phyloP scores from a whole-genome alignment of 1,140 invertebrate species.

The Drosophila chauvacae region DNA sequence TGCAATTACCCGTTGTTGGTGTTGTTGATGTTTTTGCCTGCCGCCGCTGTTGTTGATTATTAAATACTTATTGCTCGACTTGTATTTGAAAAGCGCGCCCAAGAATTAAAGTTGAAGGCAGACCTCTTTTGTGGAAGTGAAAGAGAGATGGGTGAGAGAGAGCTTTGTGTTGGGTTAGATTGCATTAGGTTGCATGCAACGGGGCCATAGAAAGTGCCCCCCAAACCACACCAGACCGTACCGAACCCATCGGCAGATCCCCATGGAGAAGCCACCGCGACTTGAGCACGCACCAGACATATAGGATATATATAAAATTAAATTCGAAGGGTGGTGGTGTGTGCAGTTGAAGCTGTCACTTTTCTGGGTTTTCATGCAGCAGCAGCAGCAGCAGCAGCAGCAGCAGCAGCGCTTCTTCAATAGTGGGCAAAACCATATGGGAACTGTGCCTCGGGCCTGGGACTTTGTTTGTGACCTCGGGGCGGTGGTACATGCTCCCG shows the following conservation, averaged over 20 bases:
- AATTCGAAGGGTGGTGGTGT: slow-evolving; percentile 15
- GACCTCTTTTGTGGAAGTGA: slow-evolving; percentile 9
- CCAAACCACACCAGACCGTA: slow-evolving; percentile 23
- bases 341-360: slow-evolving; percentile 44
- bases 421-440: slow-evolving; percentile 41
- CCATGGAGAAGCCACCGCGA: slow-evolving; percentile 14
- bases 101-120: slow-evolving; percentile 58
- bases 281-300: slow-evolving; percentile 60
- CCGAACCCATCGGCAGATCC: slow-evolving; percentile 28
- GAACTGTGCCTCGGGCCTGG: slow-evolving; percentile 37
- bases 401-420: slow-evolving; percentile 11
- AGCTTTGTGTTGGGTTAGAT: slow-evolving; percentile 51
- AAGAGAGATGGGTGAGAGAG: slow-evolving; percentile 43
- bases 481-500: slow-evolving; percentile 12
- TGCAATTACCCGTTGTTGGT: slow-evolving; percentile 58
- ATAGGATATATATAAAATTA: slow-evolving; percentile 31
- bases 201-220: slow-evolving; percentile 77
- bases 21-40: slow-evolving; percentile 42
- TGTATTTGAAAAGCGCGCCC: slow-evolving; percentile 73
- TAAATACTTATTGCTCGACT: slow-evolving; percentile 69
- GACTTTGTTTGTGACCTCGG: slow-evolving; percentile 12
- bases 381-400: neutral
- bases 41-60: slow-evolving; percentile 61
- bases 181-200: slow-evolving; percentile 73
- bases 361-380: slow-evolving; percentile 53